Evolutionary conservation across 2,797 vertebrate genomes (phyloP).

Genomic region (Erethizon dorsatum): DNA sequence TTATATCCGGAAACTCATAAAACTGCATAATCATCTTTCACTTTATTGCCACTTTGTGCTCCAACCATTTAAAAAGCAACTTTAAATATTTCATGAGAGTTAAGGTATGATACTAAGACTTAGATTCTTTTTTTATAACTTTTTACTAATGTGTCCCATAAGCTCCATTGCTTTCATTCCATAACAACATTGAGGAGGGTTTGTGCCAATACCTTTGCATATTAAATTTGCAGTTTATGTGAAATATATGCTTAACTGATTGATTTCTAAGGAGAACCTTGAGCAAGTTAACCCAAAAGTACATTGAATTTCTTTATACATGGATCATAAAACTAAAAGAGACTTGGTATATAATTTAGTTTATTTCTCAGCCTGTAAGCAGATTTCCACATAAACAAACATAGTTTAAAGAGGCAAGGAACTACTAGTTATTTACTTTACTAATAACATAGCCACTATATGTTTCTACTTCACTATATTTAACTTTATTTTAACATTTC

Average conservation of each 20-base stretch:
- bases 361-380: constrained; percentile 34
- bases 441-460: neutral
- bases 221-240: neutral
- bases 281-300: neutral
- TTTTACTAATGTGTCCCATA: constrained; percentile 19
- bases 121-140: constrained; percentile 27
- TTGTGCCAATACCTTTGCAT: neutral
- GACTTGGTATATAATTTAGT: neutral
- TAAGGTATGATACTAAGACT: neutral
- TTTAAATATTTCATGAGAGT: constrained; percentile 8
- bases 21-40: neutral
- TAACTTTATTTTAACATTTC: neutral
- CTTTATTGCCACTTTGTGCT: neutral
- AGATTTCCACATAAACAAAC: neutral
- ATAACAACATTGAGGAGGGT: neutral
- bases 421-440: neutral
- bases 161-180: neutral
- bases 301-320: constrained; percentile 18
- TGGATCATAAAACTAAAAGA: neutral
- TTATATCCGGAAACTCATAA: neutral
- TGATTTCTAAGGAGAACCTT: constrained; percentile 24
- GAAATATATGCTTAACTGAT: neutral
- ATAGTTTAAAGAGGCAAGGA: neutral
- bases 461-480: neutral
- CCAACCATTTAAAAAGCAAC: constrained; percentile 38